Evolutionary conservation across 1,140 invertebrate genomes (phyloP), one percentile per base, ranked within the genome.

Genomic region (Berghia stephanieae): DNA sequence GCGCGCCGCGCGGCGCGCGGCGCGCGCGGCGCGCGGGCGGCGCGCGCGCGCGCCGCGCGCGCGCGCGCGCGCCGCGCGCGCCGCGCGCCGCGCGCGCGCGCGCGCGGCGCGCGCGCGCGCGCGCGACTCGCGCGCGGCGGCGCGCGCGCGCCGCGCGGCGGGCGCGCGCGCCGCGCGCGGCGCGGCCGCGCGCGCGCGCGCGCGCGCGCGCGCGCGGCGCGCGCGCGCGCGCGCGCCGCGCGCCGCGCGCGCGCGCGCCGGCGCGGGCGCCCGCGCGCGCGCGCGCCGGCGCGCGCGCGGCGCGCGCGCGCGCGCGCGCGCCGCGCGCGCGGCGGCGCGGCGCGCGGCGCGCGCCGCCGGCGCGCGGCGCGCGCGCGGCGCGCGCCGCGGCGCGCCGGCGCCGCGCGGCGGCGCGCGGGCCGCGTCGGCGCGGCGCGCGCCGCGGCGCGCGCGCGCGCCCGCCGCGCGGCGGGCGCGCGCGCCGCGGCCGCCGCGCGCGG

Each of bases 271-370:
- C n/a, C 5, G 57, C 5, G 57, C n/a, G 6, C 6, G 57, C n/a
- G 6, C 6, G 57, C n/a, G 5, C n/a, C n/a, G 6, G 57, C n/a
- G 6, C n/a, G 57, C 6, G 6, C 6, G 57, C 5, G 5, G 5
- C 5, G 57, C 5, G 57, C 57, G 5, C 6, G 5, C 6, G 57
- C 57, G 57, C n/a, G 57, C n/a, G 6, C n/a, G 5, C 5, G 69
- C 27, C 16, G 38, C 34, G 70, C 68, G 16, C 69, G 36, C 49
- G 60, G 60, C 76, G 73, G 16, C 63, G 60, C 2, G 75, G 70
- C 2, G 68, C 76, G 6, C 52, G 43, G 57, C 68, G 67, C 0
- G 75, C 38, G n/a, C 52, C 71, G 72, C 79, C 34, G 72, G 72
- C 4, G 75, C 18, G 18, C 68, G 34, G 18, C 55, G 42, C 34